phyloP scores from a whole-genome alignment of 30 jellyfish, hydroid and myxozoan genomes.

The Aurelia aurita region DNA sequence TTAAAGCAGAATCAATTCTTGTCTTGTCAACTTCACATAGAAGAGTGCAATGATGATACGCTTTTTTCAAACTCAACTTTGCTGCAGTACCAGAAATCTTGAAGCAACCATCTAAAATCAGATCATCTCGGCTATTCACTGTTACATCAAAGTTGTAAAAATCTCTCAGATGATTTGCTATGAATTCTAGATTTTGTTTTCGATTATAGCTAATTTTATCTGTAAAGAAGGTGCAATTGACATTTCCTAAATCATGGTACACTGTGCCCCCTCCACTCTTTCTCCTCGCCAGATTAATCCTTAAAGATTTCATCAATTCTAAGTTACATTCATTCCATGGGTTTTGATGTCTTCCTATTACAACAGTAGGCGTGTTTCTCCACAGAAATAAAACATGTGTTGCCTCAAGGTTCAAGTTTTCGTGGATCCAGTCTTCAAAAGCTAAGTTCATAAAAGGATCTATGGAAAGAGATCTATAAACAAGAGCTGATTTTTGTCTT shows the following conservation, averaged over 20 bases:
- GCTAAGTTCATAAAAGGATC: conserved; percentile 80
- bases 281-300: conserved; percentile 75
- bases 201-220: conserved; percentile 56
- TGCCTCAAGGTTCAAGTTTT: conserved; percentile 19
- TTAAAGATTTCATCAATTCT: conserved; percentile 23
- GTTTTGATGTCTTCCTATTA: conserved; percentile 94
- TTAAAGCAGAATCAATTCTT: conserved; percentile 23
- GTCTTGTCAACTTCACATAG: conserved; percentile 77
- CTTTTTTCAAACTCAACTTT: conserved; percentile 80
- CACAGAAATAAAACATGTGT: conserved; percentile 67
- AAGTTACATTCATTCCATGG: conserved; percentile 94
- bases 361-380: conserved; percentile 91
- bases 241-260: conserved; percentile 93
- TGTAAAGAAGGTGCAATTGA: conserved; percentile 90
- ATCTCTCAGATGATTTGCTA: conserved; percentile 49
- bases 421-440: conserved; percentile 83
- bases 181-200: conserved; percentile 55
- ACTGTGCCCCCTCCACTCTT: conserved; percentile 99
- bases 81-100: conserved; percentile 99
- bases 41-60: conserved; percentile 96
- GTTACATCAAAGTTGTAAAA: conserved; percentile 24
- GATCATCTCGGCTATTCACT: conserved; percentile 78
- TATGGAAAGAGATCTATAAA: conserved; percentile 56
- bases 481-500: conserved; percentile 19
- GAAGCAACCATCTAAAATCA: conserved; percentile 40